These are phyloP conservation scores for Pammene fasciana DNA, from an alignment of 2,888 invertebrate species.

Conservation along the genomic window DNA sequence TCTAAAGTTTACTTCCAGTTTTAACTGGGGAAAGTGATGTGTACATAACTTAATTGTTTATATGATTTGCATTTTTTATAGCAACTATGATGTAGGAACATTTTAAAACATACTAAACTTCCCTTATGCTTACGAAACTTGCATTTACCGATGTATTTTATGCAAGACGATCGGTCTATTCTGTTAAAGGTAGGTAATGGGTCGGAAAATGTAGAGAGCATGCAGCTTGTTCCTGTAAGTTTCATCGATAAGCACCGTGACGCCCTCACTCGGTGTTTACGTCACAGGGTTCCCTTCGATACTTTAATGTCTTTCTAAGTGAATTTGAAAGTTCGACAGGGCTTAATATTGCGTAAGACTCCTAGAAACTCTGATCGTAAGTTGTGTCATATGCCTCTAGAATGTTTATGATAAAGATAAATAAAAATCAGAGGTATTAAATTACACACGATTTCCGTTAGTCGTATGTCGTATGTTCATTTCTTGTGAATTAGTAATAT, in stretches of 20 bases:
- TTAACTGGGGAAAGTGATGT: too few species aligned
- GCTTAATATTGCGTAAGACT: constrained; percentile 24
- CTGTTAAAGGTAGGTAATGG: constrained; percentile 50
- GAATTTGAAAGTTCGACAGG: constrained; percentile 27
- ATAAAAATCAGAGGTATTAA: too few species aligned
- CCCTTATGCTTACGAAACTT: background rate
- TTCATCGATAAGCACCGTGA: constrained; percentile 45
- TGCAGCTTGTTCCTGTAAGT: constrained; percentile 51
- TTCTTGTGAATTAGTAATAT: too few species aligned
- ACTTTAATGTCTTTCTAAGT: constrained; percentile 33
- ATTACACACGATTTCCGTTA: too few species aligned
- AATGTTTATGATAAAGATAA: background rate
- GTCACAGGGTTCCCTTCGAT: constrained; percentile 14
- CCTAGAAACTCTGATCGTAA: constrained; percentile 9
- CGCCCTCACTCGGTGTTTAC: constrained; percentile 19
- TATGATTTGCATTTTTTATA: too few species aligned
- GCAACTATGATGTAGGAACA: too few species aligned
- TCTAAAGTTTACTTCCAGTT: too few species aligned
- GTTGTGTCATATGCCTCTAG: background rate
- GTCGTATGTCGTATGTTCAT: too few species aligned
- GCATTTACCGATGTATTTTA: constrained; percentile 25
- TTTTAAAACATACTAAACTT: too few species aligned
- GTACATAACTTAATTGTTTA: too few species aligned
- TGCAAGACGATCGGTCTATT: constrained; percentile 27
- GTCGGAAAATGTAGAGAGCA: constrained; percentile 56